Evolutionary conservation across 2,113 vertebrate species (phyloP), one percentile per base, ranked within the genome.

Genomic region (Calidris pygmaea): DNA sequence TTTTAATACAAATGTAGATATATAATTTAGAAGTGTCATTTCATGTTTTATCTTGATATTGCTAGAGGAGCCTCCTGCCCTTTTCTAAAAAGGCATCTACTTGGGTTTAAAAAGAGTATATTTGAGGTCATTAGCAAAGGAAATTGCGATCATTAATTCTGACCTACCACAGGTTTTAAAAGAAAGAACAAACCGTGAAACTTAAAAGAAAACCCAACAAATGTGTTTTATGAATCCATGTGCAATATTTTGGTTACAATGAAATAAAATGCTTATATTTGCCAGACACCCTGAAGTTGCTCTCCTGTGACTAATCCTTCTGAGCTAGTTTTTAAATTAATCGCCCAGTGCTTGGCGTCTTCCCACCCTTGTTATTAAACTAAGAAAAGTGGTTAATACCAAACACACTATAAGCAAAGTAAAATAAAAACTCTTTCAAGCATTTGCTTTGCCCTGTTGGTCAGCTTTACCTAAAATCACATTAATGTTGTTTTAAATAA

Each of bases 201-300:
- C 78, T 95, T 94, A 77, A 97, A 98, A 97, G 96, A 68, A 82
- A 97, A 95, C 68, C 90, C 83, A 97, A 96, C 94, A 98, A 97
- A 97, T 95, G 87, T 97, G 96, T 98, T 98, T 98, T 98, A 98
- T 97, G 97, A 97, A 88, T 89, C 96, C 93, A 93, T 84, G 89
- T 97, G 97, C 98, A 97, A 97, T 97, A 96, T 97, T 97, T 97
- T 96, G 95, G 90, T 98, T 98, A 97, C 98, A 88, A 92, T 98
- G 96, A 99, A 99, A 98, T 97, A 98, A 97, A 98, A 98, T 92
- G 92, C 94, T 95, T 94, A 96, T 65, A 65, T 50, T 79, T 96
- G 96, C 97, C 98, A 96, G 97, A 97, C 96, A 97, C 89, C 85
- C 96, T 90, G 89, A 98, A 96, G 93, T 96, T 97, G 94, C 72